phyloP scores from a whole-genome alignment of 2,888 invertebrate genomes.

The Drosophila picticornis region DNA sequence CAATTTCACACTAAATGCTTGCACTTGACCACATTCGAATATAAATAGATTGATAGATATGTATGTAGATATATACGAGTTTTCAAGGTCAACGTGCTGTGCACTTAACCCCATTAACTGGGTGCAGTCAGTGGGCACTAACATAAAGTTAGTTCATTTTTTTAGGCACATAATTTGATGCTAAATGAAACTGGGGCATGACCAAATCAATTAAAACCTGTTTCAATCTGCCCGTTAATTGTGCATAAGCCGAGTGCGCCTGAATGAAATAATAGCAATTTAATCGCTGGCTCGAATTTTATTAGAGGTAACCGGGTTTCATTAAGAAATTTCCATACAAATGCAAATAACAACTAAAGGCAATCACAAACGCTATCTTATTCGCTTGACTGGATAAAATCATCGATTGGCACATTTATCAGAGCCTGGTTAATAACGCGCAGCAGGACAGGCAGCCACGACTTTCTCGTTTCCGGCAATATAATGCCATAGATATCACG shows the following conservation, averaged over 20 bases:
- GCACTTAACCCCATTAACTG: constrained; percentile 55
- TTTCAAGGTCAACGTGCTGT: constrained; percentile 49
- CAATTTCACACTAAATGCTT: constrained; percentile 43
- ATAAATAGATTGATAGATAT: constrained; percentile 7
- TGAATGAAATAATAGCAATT: constrained; percentile 21
- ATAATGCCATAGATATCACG: constrained; percentile 86
- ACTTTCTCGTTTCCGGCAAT: constrained; percentile 85
- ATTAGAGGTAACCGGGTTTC: constrained; percentile 23
- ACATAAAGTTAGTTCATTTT: constrained; percentile 34
- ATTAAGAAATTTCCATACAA: constrained; percentile 25
- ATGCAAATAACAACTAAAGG: constrained; percentile 21
- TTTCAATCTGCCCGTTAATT: constrained; percentile 22
- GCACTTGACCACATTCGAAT: constrained; percentile 34
- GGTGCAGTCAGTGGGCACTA: constrained; percentile 36
- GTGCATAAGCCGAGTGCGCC: constrained; percentile 29
- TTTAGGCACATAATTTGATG: constrained; percentile 35
- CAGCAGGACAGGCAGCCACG: constrained; percentile 82
- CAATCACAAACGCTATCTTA: constrained; percentile 35
- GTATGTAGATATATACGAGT: constrained; percentile 9
- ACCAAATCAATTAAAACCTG: constrained; percentile 46
- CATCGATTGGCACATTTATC: constrained; percentile 81
- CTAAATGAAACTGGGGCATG: constrained; percentile 65
- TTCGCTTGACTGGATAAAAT: constrained; percentile 55
- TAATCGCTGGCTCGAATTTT: constrained; percentile 22
- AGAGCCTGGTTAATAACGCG: constrained; percentile 80